Conservation (phyloP, 2,888 invertebrate genomes). For the Stratiomys singularior region DNA sequence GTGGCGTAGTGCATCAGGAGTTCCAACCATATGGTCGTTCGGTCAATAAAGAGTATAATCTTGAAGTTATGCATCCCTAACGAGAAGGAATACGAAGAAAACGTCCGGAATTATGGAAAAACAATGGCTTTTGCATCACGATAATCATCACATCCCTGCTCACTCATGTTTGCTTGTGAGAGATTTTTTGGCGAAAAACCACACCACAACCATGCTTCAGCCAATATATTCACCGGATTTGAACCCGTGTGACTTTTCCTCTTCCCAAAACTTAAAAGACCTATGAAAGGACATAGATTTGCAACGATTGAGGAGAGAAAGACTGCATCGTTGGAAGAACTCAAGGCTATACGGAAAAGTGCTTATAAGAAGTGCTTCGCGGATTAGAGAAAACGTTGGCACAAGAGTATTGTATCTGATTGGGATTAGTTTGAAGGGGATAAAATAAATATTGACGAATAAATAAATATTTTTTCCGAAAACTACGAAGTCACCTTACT, state of each 20-base stretch:
- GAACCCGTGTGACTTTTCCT: constrained; percentile 9
- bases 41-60: constrained; percentile 25
- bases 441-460: no score
- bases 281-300: constrained; percentile 3
- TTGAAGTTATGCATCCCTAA: constrained; percentile 7
- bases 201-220: constrained; percentile 12
- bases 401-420: no score
- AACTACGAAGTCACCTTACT: no score
- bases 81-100: no score
- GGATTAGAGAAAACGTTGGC: constrained; percentile 18
- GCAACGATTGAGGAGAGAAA: constrained; percentile 28
- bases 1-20: constrained; percentile 31
- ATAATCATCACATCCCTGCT: neutral
- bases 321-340: constrained; percentile 14
- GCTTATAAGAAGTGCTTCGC: constrained; percentile 21
- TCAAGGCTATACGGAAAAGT: constrained; percentile 15
- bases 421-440: no score
- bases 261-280: constrained; percentile 8
- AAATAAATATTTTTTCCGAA: no score
- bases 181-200: neutral
- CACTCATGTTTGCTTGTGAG: no score
- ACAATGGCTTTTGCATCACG: constrained; percentile 2
- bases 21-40: constrained; percentile 1
- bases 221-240: constrained; percentile 12
- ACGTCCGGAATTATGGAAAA: constrained; percentile 10